Conservation (phyloP, 2,888 invertebrate genomes). For the Agonopterix alstromeriana region DNA sequence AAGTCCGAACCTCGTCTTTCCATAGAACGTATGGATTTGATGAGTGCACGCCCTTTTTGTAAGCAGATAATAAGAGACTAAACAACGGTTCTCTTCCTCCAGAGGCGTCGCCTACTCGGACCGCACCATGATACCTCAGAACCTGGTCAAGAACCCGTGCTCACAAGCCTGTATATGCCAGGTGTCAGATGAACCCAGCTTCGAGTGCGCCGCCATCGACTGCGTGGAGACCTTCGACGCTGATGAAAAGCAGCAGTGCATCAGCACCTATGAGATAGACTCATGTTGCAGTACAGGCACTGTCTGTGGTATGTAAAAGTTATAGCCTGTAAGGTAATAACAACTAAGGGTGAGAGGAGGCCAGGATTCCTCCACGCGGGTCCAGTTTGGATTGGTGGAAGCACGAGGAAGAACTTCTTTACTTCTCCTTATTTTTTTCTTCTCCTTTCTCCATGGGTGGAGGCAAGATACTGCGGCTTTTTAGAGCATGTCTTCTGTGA, state of each 20-base stretch:
- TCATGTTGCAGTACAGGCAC: constrained; percentile 54
- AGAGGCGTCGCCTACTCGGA: constrained; percentile 51
- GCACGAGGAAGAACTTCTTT: too few relatives aligned
- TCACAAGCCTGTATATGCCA: constrained; percentile 55
- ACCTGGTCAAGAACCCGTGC: constrained; percentile 48
- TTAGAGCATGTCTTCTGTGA: too few relatives aligned
- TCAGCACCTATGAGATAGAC: constrained; percentile 48
- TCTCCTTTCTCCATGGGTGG: too few relatives aligned
- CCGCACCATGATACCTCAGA: constrained; percentile 43
- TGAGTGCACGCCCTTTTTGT: too few relatives aligned
- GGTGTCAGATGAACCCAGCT: constrained; percentile 33
- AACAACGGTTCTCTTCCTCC: constrained; percentile 7
- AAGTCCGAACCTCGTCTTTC: too few relatives aligned
- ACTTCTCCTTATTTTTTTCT: too few relatives aligned
- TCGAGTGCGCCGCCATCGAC: constrained; percentile 63
- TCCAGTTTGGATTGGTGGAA: too few relatives aligned
- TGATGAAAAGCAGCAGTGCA: constrained; percentile 47
- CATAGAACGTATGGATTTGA: too few relatives aligned
- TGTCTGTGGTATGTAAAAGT: constrained; percentile 49
- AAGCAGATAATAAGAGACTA: background rate
- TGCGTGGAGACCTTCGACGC: constrained; percentile 52
- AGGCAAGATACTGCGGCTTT: too few relatives aligned
- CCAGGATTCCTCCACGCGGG: too few relatives aligned
- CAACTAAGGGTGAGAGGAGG: too few relatives aligned
- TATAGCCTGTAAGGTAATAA: too few relatives aligned